These are phyloP conservation scores for Ectemnius cavifrons DNA, from an alignment of 2,888 invertebrate genomes.

Conservation along the genomic window DNA sequence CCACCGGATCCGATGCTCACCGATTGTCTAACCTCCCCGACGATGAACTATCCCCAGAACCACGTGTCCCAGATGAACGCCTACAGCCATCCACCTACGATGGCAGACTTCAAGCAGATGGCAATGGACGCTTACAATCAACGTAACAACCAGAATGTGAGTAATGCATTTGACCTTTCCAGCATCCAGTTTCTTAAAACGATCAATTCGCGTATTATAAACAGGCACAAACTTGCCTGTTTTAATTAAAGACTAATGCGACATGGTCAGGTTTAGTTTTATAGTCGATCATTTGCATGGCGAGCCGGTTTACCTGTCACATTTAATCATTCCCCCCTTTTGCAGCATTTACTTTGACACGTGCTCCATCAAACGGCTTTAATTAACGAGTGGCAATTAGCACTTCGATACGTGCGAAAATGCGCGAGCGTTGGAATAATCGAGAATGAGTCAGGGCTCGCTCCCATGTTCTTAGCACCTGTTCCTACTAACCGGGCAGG, in stretches of 20 bases:
- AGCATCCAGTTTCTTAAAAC: no score
- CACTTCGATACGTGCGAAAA: conserved; percentile 15
- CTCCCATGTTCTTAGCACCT: background rate
- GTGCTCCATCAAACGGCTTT: conserved; percentile 39
- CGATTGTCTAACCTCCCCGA: conserved; percentile 64
- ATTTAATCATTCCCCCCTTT: conserved; percentile 39
- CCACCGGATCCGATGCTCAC: conserved; percentile 66
- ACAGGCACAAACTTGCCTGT: background rate
- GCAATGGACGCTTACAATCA: conserved; percentile 75
- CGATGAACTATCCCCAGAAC: conserved; percentile 64
- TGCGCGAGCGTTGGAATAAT: background rate
- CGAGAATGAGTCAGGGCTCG: background rate
- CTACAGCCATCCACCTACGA: conserved; percentile 70
- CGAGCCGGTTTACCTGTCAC: conserved; percentile 31
- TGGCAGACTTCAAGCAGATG: conserved; percentile 75
- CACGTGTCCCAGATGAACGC: conserved; percentile 61
- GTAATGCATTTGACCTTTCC: conserved; percentile 28
- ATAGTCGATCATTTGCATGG: conserved; percentile 31
- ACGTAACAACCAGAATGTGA: conserved; percentile 73
- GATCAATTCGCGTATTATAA: background rate
- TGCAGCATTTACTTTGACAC: conserved; percentile 23
- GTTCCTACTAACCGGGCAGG: conserved; percentile 33
- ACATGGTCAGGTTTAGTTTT: conserved; percentile 30
- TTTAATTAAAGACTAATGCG: background rate
- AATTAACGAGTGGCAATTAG: conserved; percentile 48